phyloP scores from a whole-genome alignment of 2,113 vertebrate species.

The Morone chrysops region DNA sequence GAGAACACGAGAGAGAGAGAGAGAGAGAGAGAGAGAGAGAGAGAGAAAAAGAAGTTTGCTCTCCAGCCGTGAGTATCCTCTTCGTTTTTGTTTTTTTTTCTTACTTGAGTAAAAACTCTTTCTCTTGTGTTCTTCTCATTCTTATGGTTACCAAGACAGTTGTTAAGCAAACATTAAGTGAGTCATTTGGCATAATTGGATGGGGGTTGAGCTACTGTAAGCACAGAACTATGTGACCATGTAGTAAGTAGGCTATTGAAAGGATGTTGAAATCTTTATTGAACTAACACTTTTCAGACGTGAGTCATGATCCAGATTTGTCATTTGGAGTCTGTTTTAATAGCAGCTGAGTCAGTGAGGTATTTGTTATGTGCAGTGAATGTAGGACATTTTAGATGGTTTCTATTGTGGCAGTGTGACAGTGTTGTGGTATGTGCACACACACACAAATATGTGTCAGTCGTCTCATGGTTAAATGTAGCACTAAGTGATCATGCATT shows the following conservation, averaged over 20 bases:
- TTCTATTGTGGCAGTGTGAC: conserved; percentile 6
- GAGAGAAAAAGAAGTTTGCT: conserved; percentile 37
- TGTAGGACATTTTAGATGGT: not conserved
- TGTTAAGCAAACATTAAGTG: conserved; percentile 62
- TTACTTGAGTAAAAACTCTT: conserved; percentile 15
- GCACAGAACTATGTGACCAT: conserved; percentile 32
- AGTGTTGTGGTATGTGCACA: conserved; percentile 15
- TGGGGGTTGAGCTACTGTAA: conserved; percentile 59
- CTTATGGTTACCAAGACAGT: conserved; percentile 41
- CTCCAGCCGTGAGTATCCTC: conserved; percentile 74
- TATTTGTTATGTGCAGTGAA: conserved; percentile 20
- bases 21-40: not conserved
- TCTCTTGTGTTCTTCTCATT: conserved; percentile 27
- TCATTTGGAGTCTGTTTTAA: conserved; percentile 13
- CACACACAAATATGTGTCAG: conserved; percentile 21
- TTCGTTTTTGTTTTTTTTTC: conserved; percentile 17
- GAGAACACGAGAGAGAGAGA: conserved; percentile 25
- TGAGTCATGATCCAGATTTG: conserved; percentile 30
- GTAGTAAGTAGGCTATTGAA: conserved; percentile 25
- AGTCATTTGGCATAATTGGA: conserved; percentile 65
- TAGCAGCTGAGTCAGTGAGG: conserved; percentile 21
- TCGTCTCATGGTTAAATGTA: conserved; percentile 12
- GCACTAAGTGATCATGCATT: not conserved
- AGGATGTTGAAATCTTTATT: conserved; percentile 13
- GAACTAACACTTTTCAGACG: not conserved